These are phyloP conservation scores for Sanderia malayensis DNA, from an alignment of 30 jellyfish, hydroid and myxozoan species.

Conservation along the genomic window DNA sequence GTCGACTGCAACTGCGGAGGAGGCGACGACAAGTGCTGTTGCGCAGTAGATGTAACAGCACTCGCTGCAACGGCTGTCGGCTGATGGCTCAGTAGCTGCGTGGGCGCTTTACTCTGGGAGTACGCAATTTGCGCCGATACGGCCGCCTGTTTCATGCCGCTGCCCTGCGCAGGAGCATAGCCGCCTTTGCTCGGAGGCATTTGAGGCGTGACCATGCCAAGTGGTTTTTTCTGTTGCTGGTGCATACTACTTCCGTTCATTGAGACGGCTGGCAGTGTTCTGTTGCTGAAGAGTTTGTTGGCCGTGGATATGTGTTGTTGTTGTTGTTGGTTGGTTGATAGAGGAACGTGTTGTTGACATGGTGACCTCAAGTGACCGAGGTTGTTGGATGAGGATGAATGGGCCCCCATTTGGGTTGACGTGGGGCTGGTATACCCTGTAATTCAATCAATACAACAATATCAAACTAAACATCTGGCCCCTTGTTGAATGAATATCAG, in stretches of 20 bases:
- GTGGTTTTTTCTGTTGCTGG: constrained; percentile 27
- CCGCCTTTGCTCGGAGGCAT: constrained; percentile 25
- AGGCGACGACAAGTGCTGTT: constrained; percentile 7
- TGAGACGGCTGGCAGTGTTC: neutral
- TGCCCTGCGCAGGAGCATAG: neutral
- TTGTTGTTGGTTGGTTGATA: constrained; percentile 8
- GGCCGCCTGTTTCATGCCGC: constrained; percentile 5
- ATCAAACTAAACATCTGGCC: too few species aligned
- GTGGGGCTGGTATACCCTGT: neutral
- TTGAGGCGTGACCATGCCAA: constrained; percentile 62
- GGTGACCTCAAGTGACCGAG: neutral
- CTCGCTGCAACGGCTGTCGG: constrained; percentile 10
- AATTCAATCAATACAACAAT: too few species aligned
- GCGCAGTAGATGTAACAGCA: constrained; percentile 7
- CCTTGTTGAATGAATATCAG: too few species aligned
- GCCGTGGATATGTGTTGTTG: neutral
- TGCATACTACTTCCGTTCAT: neutral
- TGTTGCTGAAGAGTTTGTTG: neutral
- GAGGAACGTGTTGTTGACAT: neutral
- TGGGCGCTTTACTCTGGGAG: constrained; percentile 5
- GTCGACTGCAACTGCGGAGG: neutral
- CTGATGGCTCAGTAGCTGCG: constrained; percentile 9
- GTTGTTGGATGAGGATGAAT: neutral
- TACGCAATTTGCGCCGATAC: constrained; percentile 25
- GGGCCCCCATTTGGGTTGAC: neutral